These are phyloP conservation scores for Ophion costatus DNA, from an alignment of 2,888 invertebrate species.

Conservation along the genomic window DNA sequence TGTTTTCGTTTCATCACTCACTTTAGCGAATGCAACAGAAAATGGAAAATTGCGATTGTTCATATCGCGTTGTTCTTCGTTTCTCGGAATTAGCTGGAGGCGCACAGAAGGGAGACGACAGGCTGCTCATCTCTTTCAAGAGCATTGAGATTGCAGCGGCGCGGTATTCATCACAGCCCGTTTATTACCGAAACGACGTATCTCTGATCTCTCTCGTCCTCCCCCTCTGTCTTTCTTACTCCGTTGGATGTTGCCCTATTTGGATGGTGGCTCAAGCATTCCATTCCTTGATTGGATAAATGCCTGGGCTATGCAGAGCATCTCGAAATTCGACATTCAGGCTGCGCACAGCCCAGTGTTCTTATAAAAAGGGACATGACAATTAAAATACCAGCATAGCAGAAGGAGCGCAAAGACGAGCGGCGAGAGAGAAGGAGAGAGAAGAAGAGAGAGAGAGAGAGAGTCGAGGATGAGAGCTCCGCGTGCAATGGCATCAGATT, in stretches of 20 bases:
- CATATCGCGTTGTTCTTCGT: constrained; percentile 8
- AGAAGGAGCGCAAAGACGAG: constrained; percentile 28
- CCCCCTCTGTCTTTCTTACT: constrained; percentile 42
- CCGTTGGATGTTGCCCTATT: constrained; percentile 62
- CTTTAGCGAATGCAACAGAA: constrained; percentile 15
- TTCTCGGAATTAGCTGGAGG: constrained; percentile 13
- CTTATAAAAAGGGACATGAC: constrained; percentile 66
- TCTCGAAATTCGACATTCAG: constrained; percentile 66
- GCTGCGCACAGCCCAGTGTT: constrained; percentile 37
- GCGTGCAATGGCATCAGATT: constrained; percentile 62
- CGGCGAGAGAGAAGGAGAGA: constrained; percentile 13
- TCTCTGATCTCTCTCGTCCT: constrained; percentile 34
- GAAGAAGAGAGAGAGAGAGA: background rate
- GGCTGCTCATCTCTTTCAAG: constrained; percentile 55
- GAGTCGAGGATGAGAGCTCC: background rate
- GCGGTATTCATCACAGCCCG: constrained; percentile 62
- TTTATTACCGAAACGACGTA: constrained; percentile 65
- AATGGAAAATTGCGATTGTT: constrained; percentile 45
- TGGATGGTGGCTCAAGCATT: constrained; percentile 56
- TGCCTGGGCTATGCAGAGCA: constrained; percentile 67
- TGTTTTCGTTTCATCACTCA: background rate
- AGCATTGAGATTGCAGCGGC: constrained; percentile 58
- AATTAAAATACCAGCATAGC: constrained; percentile 65
- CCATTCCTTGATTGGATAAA: constrained; percentile 66
- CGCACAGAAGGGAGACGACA: constrained; percentile 15